phyloP scores from a whole-genome alignment of 2,113 vertebrate genomes.

The Myrmophylax atrothorax region DNA sequence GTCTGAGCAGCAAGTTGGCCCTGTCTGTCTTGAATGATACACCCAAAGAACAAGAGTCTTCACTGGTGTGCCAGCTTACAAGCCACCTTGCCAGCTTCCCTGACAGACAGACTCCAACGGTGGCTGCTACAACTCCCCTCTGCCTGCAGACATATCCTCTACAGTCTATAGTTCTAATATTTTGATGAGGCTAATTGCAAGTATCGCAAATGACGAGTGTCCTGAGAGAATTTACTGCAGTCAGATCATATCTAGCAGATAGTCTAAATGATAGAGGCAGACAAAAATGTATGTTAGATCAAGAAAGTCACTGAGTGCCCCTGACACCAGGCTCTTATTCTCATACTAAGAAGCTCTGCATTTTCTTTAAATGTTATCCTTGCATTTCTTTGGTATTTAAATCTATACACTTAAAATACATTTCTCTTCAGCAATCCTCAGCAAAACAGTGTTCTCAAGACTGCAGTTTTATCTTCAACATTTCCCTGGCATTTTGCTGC shows the following conservation, averaged over 20 bases:
- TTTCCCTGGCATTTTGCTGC: not conserved
- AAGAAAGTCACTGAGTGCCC: not conserved
- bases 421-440: not conserved
- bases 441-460: not conserved
- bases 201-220: not conserved
- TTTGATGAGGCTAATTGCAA: not conserved
- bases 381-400: not conserved
- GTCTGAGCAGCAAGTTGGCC: not conserved
- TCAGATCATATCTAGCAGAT: not conserved
- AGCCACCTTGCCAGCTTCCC: not conserved
- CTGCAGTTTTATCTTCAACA: not conserved
- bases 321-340: not conserved
- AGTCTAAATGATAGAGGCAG: not conserved
- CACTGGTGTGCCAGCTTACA: not conserved
- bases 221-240: not conserved
- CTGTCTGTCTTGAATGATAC: not conserved
- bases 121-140: fast-evolving
- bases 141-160: not conserved
- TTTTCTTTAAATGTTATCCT: not conserved
- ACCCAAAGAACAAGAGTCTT: not conserved
- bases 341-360: not conserved
- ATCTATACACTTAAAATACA: not conserved
- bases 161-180: not conserved
- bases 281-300: not conserved
- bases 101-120: not conserved